A percentile compares a stretch with the other conserved stretches of the same genome.
phyloP scores from a whole-genome alignment of 2,113 vertebrate species.

The Cinclus cinclus region DNA sequence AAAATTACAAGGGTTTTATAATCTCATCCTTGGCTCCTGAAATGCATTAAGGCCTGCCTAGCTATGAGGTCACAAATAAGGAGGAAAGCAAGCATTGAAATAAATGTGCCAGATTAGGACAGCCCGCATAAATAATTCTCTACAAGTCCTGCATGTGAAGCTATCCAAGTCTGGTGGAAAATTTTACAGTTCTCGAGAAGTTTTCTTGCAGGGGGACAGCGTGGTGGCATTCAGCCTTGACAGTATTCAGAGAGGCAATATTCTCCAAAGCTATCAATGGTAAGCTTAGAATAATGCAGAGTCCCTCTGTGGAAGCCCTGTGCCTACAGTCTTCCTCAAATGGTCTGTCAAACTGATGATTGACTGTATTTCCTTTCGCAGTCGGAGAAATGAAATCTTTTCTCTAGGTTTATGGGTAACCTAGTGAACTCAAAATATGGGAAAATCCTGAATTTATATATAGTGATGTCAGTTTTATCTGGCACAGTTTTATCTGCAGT shows the following conservation, averaged over 20 bases:
- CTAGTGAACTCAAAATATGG: neutral
- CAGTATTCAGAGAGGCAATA: neutral
- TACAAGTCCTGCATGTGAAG: neutral
- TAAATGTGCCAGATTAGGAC: neutral
- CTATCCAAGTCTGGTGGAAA: neutral
- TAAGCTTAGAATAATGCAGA: neutral
- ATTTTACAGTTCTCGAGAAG: neutral
- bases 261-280: neutral
- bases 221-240: neutral
- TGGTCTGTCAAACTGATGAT: accelerated
- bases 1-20: neutral
- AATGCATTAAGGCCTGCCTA: neutral
- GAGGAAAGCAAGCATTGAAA: neutral
- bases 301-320: neutral
- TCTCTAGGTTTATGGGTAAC: neutral
- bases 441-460: neutral
- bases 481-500: neutral
- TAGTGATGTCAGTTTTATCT: neutral
- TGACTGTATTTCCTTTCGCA: neutral
- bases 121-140: neutral
- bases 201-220: neutral
- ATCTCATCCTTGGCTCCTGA: neutral
- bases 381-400: neutral
- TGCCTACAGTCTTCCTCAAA: neutral
- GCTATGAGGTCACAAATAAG: neutral